These are phyloP conservation scores for Xanthorhoe spadicearia DNA, from an alignment of 2,888 invertebrate genomes.

Conservation along the genomic window DNA sequence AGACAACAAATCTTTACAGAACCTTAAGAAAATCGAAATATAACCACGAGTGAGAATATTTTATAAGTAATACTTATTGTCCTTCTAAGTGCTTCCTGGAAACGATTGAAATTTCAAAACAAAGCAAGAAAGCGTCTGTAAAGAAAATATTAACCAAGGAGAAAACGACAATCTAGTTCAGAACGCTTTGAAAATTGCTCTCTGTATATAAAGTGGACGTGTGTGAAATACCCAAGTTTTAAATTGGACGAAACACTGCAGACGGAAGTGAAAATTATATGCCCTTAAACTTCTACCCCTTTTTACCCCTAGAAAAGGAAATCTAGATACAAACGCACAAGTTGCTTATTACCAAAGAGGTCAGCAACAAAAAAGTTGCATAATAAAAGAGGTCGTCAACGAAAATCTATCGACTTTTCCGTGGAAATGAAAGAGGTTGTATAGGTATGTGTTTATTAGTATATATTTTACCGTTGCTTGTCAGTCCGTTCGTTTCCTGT, in stretches of 20 bases:
- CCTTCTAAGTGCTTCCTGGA: no score
- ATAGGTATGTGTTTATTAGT: conserved; percentile 51
- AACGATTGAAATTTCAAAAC: not conserved
- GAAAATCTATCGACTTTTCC: not conserved
- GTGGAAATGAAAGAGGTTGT: conserved; percentile 3
- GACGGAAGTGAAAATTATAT: conserved; percentile 12
- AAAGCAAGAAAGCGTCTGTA: not conserved
- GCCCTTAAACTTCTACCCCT: not conserved
- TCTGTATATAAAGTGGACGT: conserved; percentile 15
- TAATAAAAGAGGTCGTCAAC: not conserved
- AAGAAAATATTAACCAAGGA: conserved; percentile 1
- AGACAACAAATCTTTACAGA: no score
- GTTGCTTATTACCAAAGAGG: not conserved
- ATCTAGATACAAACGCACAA: not conserved
- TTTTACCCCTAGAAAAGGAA: not conserved
- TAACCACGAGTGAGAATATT: no score
- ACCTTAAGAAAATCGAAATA: no score
- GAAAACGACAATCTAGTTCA: conserved; percentile 10
- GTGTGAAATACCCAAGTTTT: conserved; percentile 10
- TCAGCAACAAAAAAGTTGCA: not conserved
- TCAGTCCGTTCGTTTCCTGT: conserved; percentile 59
- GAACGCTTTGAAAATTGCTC: conserved; percentile 15
- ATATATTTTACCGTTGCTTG: conserved; percentile 53
- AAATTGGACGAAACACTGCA: conserved; percentile 22
- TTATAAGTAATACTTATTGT: no score